Evolutionary conservation across 2,113 vertebrate species (phyloP).

Genomic region (Etheostoma cragini): DNA sequence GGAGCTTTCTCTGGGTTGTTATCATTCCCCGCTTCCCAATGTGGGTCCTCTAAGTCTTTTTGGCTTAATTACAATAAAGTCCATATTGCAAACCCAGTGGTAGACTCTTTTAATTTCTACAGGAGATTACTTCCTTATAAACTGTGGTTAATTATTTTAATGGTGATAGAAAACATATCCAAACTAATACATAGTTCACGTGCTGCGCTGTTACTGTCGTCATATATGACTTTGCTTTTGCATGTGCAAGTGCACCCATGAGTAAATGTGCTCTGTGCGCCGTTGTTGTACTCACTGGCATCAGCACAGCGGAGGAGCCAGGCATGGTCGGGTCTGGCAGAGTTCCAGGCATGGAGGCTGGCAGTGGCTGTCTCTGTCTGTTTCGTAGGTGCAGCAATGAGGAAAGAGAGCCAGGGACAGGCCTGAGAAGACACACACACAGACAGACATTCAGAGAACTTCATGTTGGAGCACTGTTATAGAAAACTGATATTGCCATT

Average conservation of each 20-base stretch:
- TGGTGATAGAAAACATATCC: constrained; percentile 11
- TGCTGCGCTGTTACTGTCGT: constrained; percentile 12
- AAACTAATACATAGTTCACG: not conserved
- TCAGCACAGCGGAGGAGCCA: constrained; percentile 96
- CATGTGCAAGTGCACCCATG: constrained; percentile 22
- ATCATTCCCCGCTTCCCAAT: constrained; percentile 51
- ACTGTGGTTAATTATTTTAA: constrained; percentile 15
- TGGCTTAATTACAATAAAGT: constrained; percentile 56
- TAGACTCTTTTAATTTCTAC: constrained; percentile 41
- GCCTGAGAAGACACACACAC: constrained; percentile 83
- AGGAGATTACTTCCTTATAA: constrained; percentile 23
- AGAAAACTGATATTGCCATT: not conserved
- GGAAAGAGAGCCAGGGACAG: constrained; percentile 98
- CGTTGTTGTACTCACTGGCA: constrained; percentile 92
- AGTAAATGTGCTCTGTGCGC: constrained; percentile 53
- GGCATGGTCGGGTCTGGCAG: constrained; percentile 98
- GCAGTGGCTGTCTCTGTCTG: constrained; percentile 98
- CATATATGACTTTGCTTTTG: constrained; percentile 21
- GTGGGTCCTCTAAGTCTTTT: constrained; percentile 46
- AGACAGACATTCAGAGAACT: constrained; percentile 11
- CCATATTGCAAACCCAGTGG: constrained; percentile 9
- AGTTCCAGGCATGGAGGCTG: constrained; percentile 99
- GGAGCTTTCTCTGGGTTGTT: constrained; percentile 53
- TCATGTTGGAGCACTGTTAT: not conserved
- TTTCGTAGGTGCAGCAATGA: constrained; percentile 98